These are phyloP conservation scores for Apteryx owenii DNA, from an alignment of 2,113 vertebrate genomes.

Conservation along the genomic window DNA sequence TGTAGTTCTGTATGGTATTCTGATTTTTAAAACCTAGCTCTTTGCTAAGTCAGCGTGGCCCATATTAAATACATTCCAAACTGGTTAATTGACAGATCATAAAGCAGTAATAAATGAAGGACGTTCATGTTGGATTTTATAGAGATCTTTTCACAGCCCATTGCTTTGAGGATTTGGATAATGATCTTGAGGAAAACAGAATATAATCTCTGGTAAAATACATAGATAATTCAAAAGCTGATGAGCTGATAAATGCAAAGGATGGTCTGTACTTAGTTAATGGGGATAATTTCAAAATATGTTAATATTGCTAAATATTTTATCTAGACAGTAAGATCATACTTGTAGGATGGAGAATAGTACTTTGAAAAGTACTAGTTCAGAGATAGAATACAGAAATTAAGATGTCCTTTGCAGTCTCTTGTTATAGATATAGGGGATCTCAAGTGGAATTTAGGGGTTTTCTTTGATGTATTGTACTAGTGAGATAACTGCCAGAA, in stretches of 20 bases:
- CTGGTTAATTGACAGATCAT: neutral
- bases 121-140: neutral
- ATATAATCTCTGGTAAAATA: neutral
- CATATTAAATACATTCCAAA: neutral
- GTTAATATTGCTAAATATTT: neutral
- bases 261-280: neutral
- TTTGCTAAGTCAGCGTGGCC: neutral
- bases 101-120: slow-evolving; percentile 4
- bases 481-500: neutral
- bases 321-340: neutral
- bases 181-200: neutral
- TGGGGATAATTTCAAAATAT: neutral
- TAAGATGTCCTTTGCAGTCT: neutral
- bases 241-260: neutral
- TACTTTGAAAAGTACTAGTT: neutral
- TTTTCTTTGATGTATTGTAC: neutral
- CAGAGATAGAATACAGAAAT: neutral
- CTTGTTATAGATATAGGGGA: neutral
- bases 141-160: slow-evolving; percentile 21
- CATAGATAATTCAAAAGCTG: neutral
- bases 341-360: neutral
- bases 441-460: neutral
- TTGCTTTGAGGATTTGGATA: slow-evolving; percentile 39
- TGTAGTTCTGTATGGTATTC: neutral
- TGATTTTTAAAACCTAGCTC: neutral